Percentiles rank a stretch among this genome's conserved stretches.
These are phyloP conservation scores for Seira sanloemensis DNA, from an alignment of 2,888 invertebrate species.

Conservation along the genomic window DNA sequence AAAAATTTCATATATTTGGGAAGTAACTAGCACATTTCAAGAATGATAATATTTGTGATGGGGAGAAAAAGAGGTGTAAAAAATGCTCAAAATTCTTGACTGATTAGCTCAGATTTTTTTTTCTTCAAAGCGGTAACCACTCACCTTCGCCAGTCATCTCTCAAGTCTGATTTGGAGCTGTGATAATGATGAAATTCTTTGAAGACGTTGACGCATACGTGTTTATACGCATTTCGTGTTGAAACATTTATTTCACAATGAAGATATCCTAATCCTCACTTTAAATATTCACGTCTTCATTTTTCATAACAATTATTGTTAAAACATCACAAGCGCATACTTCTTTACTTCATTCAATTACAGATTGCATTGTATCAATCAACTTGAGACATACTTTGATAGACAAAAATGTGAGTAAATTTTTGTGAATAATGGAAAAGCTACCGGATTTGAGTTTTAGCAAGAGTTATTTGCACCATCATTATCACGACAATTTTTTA, in stretches of 20 bases:
- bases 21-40: conserved; percentile 38
- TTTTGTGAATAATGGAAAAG: too few relatives aligned
- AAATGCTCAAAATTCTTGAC: conserved; percentile 64
- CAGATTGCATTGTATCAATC: too few relatives aligned
- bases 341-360: too few relatives aligned
- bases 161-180: conserved; percentile 36
- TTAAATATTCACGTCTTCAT: too few relatives aligned
- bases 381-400: too few relatives aligned
- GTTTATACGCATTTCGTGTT: not conserved
- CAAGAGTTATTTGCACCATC: conserved; percentile 9
- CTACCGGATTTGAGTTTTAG: conserved; percentile 56
- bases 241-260: too few relatives aligned
- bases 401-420: too few relatives aligned
- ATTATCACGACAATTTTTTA: not conserved
- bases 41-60: conserved; percentile 44
- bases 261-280: too few relatives aligned
- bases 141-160: conserved; percentile 41
- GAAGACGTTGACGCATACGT: conserved; percentile 21
- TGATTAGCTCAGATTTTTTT: conserved; percentile 61
- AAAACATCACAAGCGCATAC: too few relatives aligned
- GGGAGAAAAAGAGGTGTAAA: conserved; percentile 65
- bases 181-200: conserved; percentile 40
- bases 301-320: too few relatives aligned
- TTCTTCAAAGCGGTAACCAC: conserved; percentile 21
- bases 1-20: not conserved